A percentile compares a stretch with the other conserved stretches of the same genome.
Evolutionary conservation across 2,797 vertebrate species (phyloP).

Genomic region (Thunnus albacares): DNA sequence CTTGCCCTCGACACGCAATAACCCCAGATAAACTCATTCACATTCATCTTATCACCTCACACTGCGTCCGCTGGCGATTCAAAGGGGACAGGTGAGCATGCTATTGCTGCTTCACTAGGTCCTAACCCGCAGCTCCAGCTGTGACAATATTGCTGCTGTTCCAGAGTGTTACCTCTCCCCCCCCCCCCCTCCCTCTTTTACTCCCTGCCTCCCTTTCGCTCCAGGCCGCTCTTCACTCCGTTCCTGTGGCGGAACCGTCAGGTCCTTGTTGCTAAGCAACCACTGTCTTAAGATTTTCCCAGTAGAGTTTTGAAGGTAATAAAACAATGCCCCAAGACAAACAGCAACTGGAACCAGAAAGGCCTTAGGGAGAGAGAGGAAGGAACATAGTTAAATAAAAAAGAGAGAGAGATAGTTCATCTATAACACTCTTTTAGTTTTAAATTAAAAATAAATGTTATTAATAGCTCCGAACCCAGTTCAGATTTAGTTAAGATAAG

Average conservation of each 20-base stretch:
- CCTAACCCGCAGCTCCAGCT: conserved; percentile 66
- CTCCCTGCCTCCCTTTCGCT: conserved; percentile 48
- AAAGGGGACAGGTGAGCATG: conserved; percentile 62
- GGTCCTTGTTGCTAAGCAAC: conserved; percentile 89
- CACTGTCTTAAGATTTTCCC: conserved; percentile 85
- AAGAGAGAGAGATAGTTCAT: conserved; percentile 23
- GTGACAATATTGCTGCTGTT: conserved; percentile 66
- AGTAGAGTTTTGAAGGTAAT: conserved; percentile 87
- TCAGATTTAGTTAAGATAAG: conserved; percentile 40
- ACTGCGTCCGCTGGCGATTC: conserved; percentile 40
- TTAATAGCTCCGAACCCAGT: conserved; percentile 42
- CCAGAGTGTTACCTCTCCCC: conserved; percentile 47
- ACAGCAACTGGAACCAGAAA: conserved; percentile 80
- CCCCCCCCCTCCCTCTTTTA: neutral
- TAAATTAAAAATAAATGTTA: conserved; percentile 54
- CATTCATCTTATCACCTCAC: conserved; percentile 61
- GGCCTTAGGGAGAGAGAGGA: conserved; percentile 59
- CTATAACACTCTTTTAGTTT: conserved; percentile 39
- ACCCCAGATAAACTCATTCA: conserved; percentile 50
- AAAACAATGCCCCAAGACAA: conserved; percentile 90
- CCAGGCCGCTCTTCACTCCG: conserved; percentile 68
- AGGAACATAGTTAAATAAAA: neutral
- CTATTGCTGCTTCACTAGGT: conserved; percentile 59
- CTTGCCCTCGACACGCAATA: conserved; percentile 33
- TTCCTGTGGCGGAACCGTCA: conserved; percentile 82